Evolutionary conservation across 2,888 invertebrate genomes (phyloP).

Genomic region (Toxonevra muliebris): DNA sequence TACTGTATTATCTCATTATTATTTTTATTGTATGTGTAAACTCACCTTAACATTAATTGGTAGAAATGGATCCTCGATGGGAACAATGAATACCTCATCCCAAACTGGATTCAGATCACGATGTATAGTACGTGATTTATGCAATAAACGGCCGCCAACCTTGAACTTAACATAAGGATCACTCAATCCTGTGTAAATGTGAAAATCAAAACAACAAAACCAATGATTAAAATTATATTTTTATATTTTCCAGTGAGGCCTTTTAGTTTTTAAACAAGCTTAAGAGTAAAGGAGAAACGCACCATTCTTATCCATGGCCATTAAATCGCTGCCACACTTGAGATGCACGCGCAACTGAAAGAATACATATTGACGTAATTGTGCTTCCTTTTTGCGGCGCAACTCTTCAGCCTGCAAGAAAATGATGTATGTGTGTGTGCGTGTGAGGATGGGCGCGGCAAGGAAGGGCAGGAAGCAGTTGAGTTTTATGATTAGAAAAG

Average conservation of each 20-base stretch:
- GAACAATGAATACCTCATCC: conserved; percentile 95
- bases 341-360: conserved; percentile 91
- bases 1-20: no score
- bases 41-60: conserved; percentile 85
- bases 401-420: conserved; percentile 72
- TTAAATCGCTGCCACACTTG: conserved; percentile 86
- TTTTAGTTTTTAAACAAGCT: neutral
- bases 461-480: neutral
- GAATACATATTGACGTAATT: conserved; percentile 86
- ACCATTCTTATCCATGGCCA: conserved; percentile 97
- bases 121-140: conserved; percentile 94
- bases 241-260: neutral
- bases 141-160: conserved; percentile 82
- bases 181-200: conserved; percentile 77
- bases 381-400: conserved; percentile 75
- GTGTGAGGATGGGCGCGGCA: neutral
- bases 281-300: conserved; percentile 42
- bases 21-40: no score
- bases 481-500: neutral
- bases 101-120: conserved; percentile 96
- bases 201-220: conserved; percentile 18
- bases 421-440: neutral
- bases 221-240: conserved; percentile 12
- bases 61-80: conserved; percentile 89
- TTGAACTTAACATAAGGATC: conserved; percentile 99